These are phyloP conservation scores for Grus americana DNA, from an alignment of 2,113 vertebrate species.

Conservation along the genomic window DNA sequence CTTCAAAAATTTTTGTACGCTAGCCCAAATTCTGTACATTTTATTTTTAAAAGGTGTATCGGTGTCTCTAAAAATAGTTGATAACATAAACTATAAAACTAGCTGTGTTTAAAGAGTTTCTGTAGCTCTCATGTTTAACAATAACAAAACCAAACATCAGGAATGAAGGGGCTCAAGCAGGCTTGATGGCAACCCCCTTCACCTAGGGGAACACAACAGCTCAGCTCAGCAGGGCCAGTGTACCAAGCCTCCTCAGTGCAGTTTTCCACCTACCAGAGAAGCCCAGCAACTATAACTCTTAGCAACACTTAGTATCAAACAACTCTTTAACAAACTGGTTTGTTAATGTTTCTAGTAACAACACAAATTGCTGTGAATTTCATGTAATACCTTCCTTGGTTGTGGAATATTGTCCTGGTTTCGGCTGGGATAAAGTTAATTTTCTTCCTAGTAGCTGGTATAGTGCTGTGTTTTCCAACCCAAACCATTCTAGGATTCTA, in stretches of 20 bases:
- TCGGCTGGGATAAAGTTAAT: too few relatives aligned
- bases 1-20: not conserved
- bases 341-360: not conserved
- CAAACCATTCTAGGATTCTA: too few relatives aligned
- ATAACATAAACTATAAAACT: not conserved
- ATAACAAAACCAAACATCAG: not conserved
- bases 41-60: not conserved
- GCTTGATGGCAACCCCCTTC: not conserved
- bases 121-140: not conserved
- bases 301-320: not conserved
- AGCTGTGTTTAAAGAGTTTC: not conserved
- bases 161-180: not conserved
- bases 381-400: not conserved
- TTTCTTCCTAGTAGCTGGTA: too few relatives aligned
- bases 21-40: not conserved
- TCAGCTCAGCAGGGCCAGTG: rapidly evolving
- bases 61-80: not conserved
- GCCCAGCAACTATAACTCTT: not conserved
- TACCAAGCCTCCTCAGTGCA: not conserved
- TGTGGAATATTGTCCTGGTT: not conserved
- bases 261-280: not conserved
- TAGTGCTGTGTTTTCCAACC: too few relatives aligned
- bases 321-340: not conserved
- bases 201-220: not conserved
- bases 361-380: not conserved